A percentile compares a stretch with the other conserved stretches of the same genome.
phyloP scores from a whole-genome alignment of 2,888 invertebrate genomes.

The Campoplex capitator region DNA sequence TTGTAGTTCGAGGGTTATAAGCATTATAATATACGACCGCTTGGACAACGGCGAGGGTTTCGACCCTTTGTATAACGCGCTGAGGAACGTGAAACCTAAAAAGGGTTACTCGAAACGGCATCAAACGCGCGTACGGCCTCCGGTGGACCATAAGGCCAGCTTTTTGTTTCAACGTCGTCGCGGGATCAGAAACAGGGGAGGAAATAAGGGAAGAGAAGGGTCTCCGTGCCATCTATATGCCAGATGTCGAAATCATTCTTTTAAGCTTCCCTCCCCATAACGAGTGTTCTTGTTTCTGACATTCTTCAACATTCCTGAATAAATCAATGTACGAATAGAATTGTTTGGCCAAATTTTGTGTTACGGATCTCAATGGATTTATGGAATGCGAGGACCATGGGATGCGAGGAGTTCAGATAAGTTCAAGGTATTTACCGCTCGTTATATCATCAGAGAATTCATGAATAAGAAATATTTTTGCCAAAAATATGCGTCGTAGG shows the following conservation, averaged over 20 bases:
- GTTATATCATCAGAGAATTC: background rate
- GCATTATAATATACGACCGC: constrained; percentile 40
- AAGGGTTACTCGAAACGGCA: constrained; percentile 67
- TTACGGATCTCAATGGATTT: background rate
- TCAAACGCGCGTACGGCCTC: constrained; percentile 50
- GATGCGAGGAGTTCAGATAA: background rate
- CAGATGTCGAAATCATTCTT: constrained; percentile 52
- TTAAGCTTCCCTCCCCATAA: background rate
- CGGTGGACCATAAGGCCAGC: background rate
- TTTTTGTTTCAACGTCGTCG: constrained; percentile 66
- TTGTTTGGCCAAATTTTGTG: background rate
- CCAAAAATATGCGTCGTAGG: background rate
- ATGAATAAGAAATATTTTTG: constrained; percentile 22
- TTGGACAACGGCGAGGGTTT: constrained; percentile 60
- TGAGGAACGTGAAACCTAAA: constrained; percentile 45
- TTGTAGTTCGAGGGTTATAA: constrained; percentile 62
- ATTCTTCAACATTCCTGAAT: constrained; percentile 11
- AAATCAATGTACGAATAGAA: background rate
- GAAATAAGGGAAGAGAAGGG: constrained; percentile 19
- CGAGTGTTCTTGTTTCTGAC: constrained; percentile 29
- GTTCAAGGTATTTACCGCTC: background rate
- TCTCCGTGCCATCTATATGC: constrained; percentile 8
- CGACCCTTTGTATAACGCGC: constrained; percentile 65
- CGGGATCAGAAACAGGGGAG: constrained; percentile 33
- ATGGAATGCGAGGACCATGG: background rate